Evolutionary conservation across 2,888 invertebrate genomes (phyloP), one percentile per base, ranked within the genome.

Genomic region (Ectemnius continuus): DNA sequence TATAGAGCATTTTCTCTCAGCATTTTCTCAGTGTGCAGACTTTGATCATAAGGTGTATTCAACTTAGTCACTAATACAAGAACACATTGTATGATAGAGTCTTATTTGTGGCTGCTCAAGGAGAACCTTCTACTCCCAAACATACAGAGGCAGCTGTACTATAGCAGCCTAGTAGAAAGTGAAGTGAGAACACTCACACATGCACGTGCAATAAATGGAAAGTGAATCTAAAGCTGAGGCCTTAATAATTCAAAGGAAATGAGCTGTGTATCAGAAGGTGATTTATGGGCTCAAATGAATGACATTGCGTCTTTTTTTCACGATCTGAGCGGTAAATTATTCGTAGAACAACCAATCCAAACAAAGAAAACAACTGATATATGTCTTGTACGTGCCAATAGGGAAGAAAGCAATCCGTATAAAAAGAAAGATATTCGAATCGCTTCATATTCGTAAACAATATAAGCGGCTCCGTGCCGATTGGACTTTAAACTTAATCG

Each of bases 151-250:
- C 67, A 70, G 36, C 76, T 76, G 52, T 70, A 26, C 57, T 52
- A 70, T 61, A 70, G 59, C 48, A 61, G 46, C 23, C 58, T 71
- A 67, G 64, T 81, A 81, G 81, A 81, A 81, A 81, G 81, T 81
- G 73, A 81, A 81, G 81, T 77, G 75, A 67, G 77, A 77, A 75
- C 75, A 79, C 62, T 75, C 57, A 67, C 70, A 73, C 73, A 67
- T 61, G 47, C 36, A 61, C 65, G 69, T 70, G 28, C 45, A 72
- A 70, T 69, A 72, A 61, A 72, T 77, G 68, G 66, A 79, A 79
- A 81, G 79, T 79, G 58, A 48, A 70, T 69, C 28, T 71, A 20
- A 16, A 26, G 52, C 67, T 75, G 59, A 46, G 48, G 62, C 56
- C 60, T 23, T 68, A 71, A 69, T 59, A 61, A 58, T 28, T 46